A percentile compares a stretch with the other conserved stretches of the same genome.
These are phyloP conservation scores for Bombus confusus DNA, from an alignment of 1,140 invertebrate genomes.

Conservation along the genomic window DNA sequence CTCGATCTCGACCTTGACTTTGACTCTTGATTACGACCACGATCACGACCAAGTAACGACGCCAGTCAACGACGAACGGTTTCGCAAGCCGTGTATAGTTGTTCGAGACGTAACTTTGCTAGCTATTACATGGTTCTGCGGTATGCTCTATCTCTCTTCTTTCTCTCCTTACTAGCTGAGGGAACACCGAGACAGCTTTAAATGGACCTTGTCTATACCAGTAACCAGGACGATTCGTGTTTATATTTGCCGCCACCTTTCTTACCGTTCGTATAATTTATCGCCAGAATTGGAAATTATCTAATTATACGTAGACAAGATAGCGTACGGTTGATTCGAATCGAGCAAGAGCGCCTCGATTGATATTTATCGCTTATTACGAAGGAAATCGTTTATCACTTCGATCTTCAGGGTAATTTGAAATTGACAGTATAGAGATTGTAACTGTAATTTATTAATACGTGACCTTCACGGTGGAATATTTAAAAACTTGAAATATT, in stretches of 20 bases:
- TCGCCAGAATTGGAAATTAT: background rate
- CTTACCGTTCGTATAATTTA: background rate
- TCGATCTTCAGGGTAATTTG: no score
- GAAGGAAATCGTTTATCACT: background rate
- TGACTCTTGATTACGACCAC: constrained; percentile 78
- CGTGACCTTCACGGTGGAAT: background rate
- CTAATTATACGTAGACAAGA: background rate
- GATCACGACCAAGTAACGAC: constrained; percentile 63
- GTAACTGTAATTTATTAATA: background rate
- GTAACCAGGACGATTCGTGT: background rate
- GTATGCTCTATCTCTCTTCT: constrained; percentile 12
- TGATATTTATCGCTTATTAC: background rate
- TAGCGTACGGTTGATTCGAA: background rate
- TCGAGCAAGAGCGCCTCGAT: background rate
- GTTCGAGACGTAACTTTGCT: constrained; percentile 7
- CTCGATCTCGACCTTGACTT: constrained; percentile 79
- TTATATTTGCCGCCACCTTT: background rate
- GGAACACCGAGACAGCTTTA: background rate
- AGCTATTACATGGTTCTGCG: constrained; percentile 14
- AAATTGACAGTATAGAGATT: no score
- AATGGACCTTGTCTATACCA: background rate
- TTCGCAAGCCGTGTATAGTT: constrained; percentile 60
- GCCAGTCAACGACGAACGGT: constrained; percentile 63
- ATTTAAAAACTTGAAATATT: no score
- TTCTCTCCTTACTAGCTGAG: background rate